These are phyloP conservation scores for Cololabis saira DNA, from an alignment of 2,113 vertebrate species.

Conservation along the genomic window DNA sequence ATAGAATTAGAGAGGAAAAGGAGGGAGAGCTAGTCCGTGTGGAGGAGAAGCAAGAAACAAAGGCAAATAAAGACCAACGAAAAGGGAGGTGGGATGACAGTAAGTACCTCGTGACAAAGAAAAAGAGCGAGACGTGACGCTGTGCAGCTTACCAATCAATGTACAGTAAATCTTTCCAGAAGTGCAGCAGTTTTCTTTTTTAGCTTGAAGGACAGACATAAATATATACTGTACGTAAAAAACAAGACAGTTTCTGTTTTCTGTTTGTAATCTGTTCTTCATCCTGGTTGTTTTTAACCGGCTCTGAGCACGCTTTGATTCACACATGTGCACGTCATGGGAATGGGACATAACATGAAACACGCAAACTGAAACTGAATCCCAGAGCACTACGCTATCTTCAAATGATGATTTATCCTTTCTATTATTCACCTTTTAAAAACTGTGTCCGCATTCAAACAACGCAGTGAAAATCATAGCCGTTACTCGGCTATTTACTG, in stretches of 20 bases:
- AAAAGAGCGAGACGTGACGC: conserved; percentile 17
- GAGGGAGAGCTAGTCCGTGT: conserved; percentile 52
- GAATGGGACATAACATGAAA: no score
- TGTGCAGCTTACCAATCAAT: conserved; percentile 38
- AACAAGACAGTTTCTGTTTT: no score
- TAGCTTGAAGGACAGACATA: no score
- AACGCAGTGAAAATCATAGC: not conserved
- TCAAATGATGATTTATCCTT: no score
- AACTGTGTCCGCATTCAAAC: not conserved
- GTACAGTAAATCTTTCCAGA: conserved; percentile 50
- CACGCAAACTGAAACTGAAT: no score
- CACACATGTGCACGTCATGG: no score
- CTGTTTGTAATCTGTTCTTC: no score
- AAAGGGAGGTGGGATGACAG: conserved; percentile 59
- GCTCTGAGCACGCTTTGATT: no score
- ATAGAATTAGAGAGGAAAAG: conserved; percentile 73
- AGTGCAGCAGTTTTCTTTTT: not conserved
- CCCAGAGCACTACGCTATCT: no score
- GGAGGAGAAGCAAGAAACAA: conserved; percentile 66
- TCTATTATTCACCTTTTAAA: not conserved
- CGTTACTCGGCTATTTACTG: not conserved
- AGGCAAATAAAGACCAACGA: conserved; percentile 70
- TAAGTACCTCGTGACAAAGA: conserved; percentile 44
- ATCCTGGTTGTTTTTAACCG: no score
- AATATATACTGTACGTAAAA: no score